A percentile compares a stretch with the other conserved stretches of the same genome.
phyloP scores from a whole-genome alignment of 2,797 vertebrate genomes.

The Psittacula derbiana region DNA sequence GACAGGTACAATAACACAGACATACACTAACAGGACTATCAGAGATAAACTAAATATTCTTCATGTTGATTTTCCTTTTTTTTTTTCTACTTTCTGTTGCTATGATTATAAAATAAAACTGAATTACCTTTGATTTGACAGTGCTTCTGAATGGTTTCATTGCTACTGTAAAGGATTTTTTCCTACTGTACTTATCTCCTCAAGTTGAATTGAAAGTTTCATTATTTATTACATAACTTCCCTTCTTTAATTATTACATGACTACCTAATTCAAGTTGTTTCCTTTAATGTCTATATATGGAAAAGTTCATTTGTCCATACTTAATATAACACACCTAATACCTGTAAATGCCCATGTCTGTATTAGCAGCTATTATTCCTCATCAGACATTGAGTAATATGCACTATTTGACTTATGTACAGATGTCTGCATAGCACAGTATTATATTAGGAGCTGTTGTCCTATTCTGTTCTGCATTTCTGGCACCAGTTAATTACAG shows the following conservation, averaged over 20 bases:
- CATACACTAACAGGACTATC: conserved; percentile 1
- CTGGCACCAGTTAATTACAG: conserved; percentile 14
- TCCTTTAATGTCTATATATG: conserved; percentile 21
- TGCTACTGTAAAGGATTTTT: conserved; percentile 24
- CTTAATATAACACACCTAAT: conserved; percentile 17
- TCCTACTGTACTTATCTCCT: conserved; percentile 8
- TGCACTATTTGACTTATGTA: conserved; percentile 63
- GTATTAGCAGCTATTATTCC: conserved; percentile 60
- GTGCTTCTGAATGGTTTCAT: conserved; percentile 22
- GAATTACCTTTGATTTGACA: conserved; percentile 17
- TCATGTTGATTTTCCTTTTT: background rate
- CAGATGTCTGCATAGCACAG: conserved; percentile 65
- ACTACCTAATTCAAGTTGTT: background rate
- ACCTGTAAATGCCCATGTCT: conserved; percentile 24
- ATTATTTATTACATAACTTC: background rate
- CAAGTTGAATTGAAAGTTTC: background rate
- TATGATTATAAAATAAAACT: conserved; percentile 33
- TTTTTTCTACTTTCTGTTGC: background rate
- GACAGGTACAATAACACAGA: background rate
- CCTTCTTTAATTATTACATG: background rate
- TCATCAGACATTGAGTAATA: conserved; percentile 61
- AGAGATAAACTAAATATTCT: background rate
- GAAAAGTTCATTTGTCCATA: conserved; percentile 26
- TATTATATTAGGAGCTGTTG: conserved; percentile 61
- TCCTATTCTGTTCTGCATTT: conserved; percentile 30